Percentiles rank a stretch among this genome's conserved stretches.
Evolutionary conservation across 1,140 invertebrate species (phyloP).

Genomic region (Penaeus chinensis): DNA sequence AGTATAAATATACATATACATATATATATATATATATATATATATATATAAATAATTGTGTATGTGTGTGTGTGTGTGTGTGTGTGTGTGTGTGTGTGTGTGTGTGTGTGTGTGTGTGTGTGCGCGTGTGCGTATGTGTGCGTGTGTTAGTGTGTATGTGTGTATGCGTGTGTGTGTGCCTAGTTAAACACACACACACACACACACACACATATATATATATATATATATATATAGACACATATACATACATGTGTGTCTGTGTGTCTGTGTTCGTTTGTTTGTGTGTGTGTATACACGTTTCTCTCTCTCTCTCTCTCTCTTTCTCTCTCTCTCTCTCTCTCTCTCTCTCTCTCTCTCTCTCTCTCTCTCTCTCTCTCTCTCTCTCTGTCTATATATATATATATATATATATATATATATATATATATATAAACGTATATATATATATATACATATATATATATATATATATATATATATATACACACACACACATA

Average conservation of each 20-base stretch:
- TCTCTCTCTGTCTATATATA: neutral
- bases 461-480: slow-evolving; percentile 16
- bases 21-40: neutral
- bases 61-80: neutral
- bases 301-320: too few species aligned
- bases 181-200: slow-evolving; percentile 17
- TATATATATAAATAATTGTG: too few species aligned
- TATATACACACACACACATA: neutral
- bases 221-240: slow-evolving; percentile 30
- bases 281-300: slow-evolving; percentile 60
- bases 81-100: slow-evolving; percentile 1
- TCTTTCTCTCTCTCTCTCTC: too few species aligned
- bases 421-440: neutral
- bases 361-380: neutral
- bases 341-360: too few species aligned
- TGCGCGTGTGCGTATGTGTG: too few species aligned
- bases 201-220: slow-evolving; percentile 15
- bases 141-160: too few species aligned
- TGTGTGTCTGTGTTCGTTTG: slow-evolving; percentile 68
- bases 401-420: neutral
- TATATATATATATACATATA: slow-evolving; percentile 12
- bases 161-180: neutral
- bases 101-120: too few species aligned
- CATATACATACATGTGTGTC: slow-evolving; percentile 76
- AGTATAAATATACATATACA: neutral